Conservation (phyloP, 92 coral and sea anemone genomes). For the Virgularia gustaviana region DNA sequence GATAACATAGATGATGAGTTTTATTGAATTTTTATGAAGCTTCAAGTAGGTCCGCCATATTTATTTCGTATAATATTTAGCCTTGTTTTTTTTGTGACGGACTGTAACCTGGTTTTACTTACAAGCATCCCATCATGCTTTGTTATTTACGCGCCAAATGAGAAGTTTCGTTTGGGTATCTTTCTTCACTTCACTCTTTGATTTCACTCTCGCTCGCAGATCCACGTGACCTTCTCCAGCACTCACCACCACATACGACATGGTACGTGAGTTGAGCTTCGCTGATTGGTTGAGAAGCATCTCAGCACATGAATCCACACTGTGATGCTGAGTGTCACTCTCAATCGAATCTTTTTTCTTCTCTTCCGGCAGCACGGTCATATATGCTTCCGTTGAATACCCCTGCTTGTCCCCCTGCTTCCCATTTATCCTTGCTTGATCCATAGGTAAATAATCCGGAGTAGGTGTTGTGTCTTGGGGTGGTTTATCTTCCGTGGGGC, state of each 20-base stretch:
- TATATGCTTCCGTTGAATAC: slow-evolving; percentile 40
- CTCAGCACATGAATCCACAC: too few relatives aligned
- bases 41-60: too few relatives aligned
- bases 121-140: too few relatives aligned
- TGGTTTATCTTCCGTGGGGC: neutral
- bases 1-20: too few relatives aligned
- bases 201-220: slow-evolving; percentile 58
- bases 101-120: too few relatives aligned
- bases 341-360: slow-evolving; percentile 22
- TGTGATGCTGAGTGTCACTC: slow-evolving; percentile 30
- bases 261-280: neutral
- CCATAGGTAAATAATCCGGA: neutral
- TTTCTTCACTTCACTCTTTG: slow-evolving; percentile 55
- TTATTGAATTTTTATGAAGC: too few relatives aligned
- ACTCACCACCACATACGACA: slow-evolving; percentile 80
- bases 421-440: neutral
- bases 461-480: slow-evolving; percentile 1
- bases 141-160: slow-evolving; percentile 79
- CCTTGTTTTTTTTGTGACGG: too few relatives aligned
- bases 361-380: slow-evolving; percentile 33
- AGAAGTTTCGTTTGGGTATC: slow-evolving; percentile 75
- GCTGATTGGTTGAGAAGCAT: neutral
- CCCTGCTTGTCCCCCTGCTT: slow-evolving; percentile 8
- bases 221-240: slow-evolving; percentile 97
- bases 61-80: too few relatives aligned